These are phyloP conservation scores for Lasius fuliginosus DNA, from an alignment of 2,888 invertebrate genomes.

Conservation along the genomic window DNA sequence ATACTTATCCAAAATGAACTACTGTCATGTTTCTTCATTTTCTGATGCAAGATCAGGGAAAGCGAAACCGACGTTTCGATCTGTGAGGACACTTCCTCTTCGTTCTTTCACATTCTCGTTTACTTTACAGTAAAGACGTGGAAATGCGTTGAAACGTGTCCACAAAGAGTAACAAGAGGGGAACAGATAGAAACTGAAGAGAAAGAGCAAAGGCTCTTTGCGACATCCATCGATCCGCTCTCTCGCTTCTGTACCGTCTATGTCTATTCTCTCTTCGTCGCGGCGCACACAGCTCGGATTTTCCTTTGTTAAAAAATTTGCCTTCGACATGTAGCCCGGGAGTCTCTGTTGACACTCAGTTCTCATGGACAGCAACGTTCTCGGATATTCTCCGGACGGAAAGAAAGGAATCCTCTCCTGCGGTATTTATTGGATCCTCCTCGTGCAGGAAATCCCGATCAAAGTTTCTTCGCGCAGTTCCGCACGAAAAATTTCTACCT, in stretches of 20 bases:
- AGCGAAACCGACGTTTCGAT: background rate
- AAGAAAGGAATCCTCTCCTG: conserved; percentile 27
- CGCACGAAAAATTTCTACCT: conserved; percentile 29
- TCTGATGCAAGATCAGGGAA: conserved; percentile 5
- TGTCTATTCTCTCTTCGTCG: background rate
- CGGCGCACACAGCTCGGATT: background rate
- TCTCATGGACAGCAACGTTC: background rate
- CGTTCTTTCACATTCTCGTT: conserved; percentile 27
- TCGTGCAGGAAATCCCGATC: conserved; percentile 13
- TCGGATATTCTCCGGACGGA: background rate
- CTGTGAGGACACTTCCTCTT: conserved; percentile 11
- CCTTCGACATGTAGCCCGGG: conserved; percentile 23
- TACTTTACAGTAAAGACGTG: conserved; percentile 25
- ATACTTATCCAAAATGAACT: conserved; percentile 9
- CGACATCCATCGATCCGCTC: conserved; percentile 11
- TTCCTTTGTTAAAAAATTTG: conserved; percentile 55
- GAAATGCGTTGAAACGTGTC: conserved; percentile 12
- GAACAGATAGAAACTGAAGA: background rate
- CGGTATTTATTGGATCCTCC: conserved; percentile 38
- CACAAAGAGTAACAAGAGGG: conserved; percentile 10
- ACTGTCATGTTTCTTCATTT: conserved; percentile 8
- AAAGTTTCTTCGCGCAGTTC: conserved; percentile 12
- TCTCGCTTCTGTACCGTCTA: conserved; percentile 15
- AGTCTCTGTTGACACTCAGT: conserved; percentile 38
- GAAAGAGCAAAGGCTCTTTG: conserved; percentile 24